A percentile compares a stretch with the other conserved stretches of the same genome.
Evolutionary conservation across 2,113 vertebrate genomes (phyloP).

Genomic region (Anser cygnoides): DNA sequence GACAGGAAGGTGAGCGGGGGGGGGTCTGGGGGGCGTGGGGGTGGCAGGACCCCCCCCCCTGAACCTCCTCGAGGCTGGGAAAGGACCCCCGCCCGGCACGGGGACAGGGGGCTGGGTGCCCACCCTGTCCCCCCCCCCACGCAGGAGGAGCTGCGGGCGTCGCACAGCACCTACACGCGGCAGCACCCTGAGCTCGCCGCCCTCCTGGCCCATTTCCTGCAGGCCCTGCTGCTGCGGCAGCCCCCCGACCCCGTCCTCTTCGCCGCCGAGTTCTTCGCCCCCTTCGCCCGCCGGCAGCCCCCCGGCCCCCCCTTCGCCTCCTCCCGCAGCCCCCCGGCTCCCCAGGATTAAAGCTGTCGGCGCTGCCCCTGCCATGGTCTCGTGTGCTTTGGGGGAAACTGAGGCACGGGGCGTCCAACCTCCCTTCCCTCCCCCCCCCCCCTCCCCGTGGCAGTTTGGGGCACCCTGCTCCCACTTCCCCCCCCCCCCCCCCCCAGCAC

Average conservation of each 20-base stretch:
- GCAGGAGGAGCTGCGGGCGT: slow-evolving; percentile 85
- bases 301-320: neutral
- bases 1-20: slow-evolving; percentile 85
- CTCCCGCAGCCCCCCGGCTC: accelerated
- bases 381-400: neutral
- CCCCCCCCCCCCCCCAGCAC: neutral
- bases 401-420: neutral
- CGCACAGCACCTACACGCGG: slow-evolving; percentile 80
- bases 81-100: neutral
- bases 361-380: neutral
- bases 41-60: too few relatives aligned
- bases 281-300: slow-evolving; percentile 55
- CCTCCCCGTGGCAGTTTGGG: neutral
- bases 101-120: neutral
- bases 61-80: neutral
- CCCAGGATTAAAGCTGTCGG: neutral
- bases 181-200: slow-evolving; percentile 86
- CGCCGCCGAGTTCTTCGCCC: slow-evolving; percentile 83
- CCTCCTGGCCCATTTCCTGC: slow-evolving; percentile 88
- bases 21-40: neutral
- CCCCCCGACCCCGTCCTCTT: slow-evolving; percentile 84
- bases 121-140: neutral
- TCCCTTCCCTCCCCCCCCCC: too few relatives aligned
- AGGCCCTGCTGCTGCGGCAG: slow-evolving; percentile 87
- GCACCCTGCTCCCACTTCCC: too few relatives aligned